Conservation (phyloP, 2,888 invertebrate species). For the Clistopyga incitator region DNA sequence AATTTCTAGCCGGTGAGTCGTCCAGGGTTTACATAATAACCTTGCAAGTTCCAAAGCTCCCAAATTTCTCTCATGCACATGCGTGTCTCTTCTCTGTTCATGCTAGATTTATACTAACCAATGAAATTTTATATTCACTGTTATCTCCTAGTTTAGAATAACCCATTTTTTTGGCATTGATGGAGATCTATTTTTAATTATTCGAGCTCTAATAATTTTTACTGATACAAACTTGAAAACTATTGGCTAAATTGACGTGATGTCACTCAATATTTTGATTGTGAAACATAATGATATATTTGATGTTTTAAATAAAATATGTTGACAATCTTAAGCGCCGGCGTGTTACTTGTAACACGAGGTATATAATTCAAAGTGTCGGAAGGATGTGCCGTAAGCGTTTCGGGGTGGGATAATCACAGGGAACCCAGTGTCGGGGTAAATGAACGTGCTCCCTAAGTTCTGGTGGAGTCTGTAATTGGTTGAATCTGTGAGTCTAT, state of each 20-base stretch:
- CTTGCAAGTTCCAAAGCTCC: neutral
- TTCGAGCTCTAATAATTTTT: neutral
- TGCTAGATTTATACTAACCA: neutral
- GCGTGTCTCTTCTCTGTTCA: neutral
- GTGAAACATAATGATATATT: neutral
- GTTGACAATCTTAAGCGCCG: neutral
- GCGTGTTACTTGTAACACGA: neutral
- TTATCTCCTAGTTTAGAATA: too few relatives aligned
- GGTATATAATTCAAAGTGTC: conserved; percentile 13
- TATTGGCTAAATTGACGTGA: too few relatives aligned
- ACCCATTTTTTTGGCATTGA: neutral
- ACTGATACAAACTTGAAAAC: neutral
- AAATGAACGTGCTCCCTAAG: conserved; percentile 32
- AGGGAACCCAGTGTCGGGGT: neutral
- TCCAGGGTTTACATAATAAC: conserved; percentile 41
- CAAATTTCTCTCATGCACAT: conserved; percentile 22
- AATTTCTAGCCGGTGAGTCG: conserved; percentile 23
- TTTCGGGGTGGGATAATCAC: conserved; percentile 26
- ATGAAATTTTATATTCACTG: conserved; percentile 4
- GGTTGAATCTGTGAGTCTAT: conserved; percentile 22
- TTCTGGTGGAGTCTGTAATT: conserved; percentile 33
- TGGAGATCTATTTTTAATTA: neutral
- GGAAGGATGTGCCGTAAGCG: conserved; percentile 18
- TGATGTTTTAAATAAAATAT: neutral
- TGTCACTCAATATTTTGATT: neutral